These are phyloP conservation scores for Anthophora plumipes DNA, from an alignment of 2,888 invertebrate species.

Conservation along the genomic window DNA sequence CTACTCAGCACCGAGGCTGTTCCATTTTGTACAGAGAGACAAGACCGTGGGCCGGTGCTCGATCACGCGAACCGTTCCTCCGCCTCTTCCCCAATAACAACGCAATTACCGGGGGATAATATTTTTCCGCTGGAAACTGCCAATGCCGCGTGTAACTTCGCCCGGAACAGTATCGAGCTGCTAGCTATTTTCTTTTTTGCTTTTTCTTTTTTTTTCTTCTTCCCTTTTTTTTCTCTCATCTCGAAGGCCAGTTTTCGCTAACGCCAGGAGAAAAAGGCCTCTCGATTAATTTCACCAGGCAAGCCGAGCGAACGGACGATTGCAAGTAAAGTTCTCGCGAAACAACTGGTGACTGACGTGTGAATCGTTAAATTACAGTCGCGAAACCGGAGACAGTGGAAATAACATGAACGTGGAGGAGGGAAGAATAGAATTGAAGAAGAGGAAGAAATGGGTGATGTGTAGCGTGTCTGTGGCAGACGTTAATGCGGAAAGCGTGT, in stretches of 20 bases:
- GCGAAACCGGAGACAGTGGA: slow-evolving; percentile 1
- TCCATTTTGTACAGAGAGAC: background rate
- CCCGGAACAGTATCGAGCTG: background rate
- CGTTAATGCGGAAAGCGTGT: slow-evolving; percentile 61
- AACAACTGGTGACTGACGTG: slow-evolving; percentile 14
- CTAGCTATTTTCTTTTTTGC: background rate
- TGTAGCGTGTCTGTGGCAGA: slow-evolving; percentile 16
- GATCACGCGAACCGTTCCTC: slow-evolving; percentile 24
- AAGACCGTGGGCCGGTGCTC: slow-evolving; percentile 20
- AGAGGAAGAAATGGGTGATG: too few relatives aligned
- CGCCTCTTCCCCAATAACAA: slow-evolving; percentile 35
- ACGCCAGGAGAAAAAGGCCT: slow-evolving; percentile 27
- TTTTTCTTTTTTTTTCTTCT: background rate
- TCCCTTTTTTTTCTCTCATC: too few relatives aligned
- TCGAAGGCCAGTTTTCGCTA: slow-evolving; percentile 11
- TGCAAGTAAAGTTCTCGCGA: slow-evolving; percentile 50
- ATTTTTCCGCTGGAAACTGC: slow-evolving; percentile 40
- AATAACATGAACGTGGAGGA: background rate
- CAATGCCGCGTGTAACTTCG: slow-evolving; percentile 39
- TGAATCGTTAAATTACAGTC: slow-evolving; percentile 60
- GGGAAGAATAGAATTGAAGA: too few relatives aligned
- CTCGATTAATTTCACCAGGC: slow-evolving; percentile 50
- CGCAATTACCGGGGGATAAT: slow-evolving; percentile 48
- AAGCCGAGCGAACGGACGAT: slow-evolving; percentile 20
- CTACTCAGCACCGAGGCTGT: background rate